Conservation (phyloP, 2,113 vertebrate genomes). For the Mixornis gularis region DNA sequence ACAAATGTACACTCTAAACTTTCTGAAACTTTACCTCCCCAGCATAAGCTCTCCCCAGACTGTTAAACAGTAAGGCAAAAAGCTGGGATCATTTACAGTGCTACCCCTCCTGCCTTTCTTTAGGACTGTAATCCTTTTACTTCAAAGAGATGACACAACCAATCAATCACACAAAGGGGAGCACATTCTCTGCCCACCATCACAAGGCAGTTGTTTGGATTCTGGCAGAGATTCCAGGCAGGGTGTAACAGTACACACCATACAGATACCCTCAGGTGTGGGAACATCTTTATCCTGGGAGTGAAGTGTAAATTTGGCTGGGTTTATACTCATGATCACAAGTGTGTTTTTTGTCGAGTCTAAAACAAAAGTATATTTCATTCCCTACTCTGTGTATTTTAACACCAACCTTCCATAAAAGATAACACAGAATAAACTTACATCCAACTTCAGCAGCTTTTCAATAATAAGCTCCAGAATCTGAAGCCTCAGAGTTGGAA, state of each 20-base stretch:
- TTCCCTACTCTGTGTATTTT: background rate
- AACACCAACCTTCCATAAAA: background rate
- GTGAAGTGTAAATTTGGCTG: background rate
- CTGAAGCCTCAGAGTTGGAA: constrained; percentile 82
- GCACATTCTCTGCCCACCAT: background rate
- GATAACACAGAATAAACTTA: constrained; percentile 67
- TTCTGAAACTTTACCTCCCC: background rate
- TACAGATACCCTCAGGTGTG: background rate
- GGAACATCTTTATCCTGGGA: background rate
- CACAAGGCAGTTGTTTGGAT: background rate
- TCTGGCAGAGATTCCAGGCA: background rate
- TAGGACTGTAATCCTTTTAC: background rate
- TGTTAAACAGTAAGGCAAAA: background rate
- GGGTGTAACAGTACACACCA: background rate
- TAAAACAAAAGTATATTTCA: background rate
- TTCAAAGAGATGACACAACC: background rate
- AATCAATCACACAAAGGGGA: background rate
- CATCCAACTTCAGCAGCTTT: constrained; percentile 89
- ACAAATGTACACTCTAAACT: background rate
- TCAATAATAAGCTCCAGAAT: constrained; percentile 86
- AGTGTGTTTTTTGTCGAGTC: background rate
- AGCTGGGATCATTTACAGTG: background rate
- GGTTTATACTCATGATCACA: background rate
- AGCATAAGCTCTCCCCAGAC: background rate
- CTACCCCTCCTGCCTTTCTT: background rate